These are phyloP conservation scores for Bos taurus DNA, from an alignment of 2,113 vertebrate genomes.

Conservation along the genomic window ARS-UCD2.0 NC_037336.1:77207001-77207500, in stretches of 20 bases:
- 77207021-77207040: neutral
- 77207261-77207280: neutral
- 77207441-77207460: slow-evolving; percentile 36
- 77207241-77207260: neutral
- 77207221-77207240: neutral
- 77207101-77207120: neutral
- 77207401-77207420: neutral
- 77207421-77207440: slow-evolving; percentile 51
- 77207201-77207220: neutral
- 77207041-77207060: neutral
- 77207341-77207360: neutral
- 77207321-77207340: neutral
- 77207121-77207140: neutral
- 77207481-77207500: slow-evolving; percentile 65
- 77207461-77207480: slow-evolving; percentile 57
- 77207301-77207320: neutral
- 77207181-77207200: neutral
- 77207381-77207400: neutral
- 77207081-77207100: neutral
- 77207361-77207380: neutral
- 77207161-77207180: neutral
- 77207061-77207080: neutral
- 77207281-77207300: neutral
- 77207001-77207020: neutral
- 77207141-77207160: neutral